These are phyloP conservation scores for Gyps fulvus DNA, from an alignment of 2,113 vertebrate species.

Conservation along the genomic window DNA sequence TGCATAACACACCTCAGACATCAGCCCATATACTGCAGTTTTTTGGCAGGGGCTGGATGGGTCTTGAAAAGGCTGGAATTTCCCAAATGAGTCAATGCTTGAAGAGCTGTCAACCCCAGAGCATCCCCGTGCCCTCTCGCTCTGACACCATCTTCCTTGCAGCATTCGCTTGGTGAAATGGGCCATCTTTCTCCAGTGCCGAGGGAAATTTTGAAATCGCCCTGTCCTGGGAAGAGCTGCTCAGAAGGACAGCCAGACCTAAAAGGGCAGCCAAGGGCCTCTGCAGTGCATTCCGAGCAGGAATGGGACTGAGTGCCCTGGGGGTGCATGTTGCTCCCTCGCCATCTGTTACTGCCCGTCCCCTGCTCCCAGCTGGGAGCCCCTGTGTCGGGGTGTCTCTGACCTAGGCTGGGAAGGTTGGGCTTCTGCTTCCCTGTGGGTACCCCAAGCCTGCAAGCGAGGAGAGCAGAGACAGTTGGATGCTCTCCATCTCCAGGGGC, in stretches of 20 bases:
- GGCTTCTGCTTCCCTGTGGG: neutral
- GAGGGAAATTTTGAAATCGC: neutral
- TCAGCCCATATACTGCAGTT: neutral
- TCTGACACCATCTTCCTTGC: neutral
- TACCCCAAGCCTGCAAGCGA: neutral
- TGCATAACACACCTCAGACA: neutral
- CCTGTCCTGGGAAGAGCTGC: neutral
- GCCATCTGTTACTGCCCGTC: neutral
- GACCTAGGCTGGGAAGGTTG: neutral
- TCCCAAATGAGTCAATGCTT: neutral
- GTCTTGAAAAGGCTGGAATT: neutral
- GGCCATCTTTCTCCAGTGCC: neutral
- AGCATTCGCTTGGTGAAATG: neutral
- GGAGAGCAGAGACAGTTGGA: neutral
- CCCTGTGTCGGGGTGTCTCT: neutral
- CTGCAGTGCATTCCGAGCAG: rapidly evolving
- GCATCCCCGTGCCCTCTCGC: neutral
- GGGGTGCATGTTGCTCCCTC: neutral
- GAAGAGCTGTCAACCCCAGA: neutral
- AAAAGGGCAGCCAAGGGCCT: neutral
- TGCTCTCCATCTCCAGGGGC: neutral
- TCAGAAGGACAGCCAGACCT: neutral
- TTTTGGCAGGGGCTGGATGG: neutral
- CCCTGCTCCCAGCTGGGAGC: neutral
- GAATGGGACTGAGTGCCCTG: neutral